Evolutionary conservation across 2,797 vertebrate genomes (phyloP).

Genomic region (Phrynocephalus forsythii): DNA sequence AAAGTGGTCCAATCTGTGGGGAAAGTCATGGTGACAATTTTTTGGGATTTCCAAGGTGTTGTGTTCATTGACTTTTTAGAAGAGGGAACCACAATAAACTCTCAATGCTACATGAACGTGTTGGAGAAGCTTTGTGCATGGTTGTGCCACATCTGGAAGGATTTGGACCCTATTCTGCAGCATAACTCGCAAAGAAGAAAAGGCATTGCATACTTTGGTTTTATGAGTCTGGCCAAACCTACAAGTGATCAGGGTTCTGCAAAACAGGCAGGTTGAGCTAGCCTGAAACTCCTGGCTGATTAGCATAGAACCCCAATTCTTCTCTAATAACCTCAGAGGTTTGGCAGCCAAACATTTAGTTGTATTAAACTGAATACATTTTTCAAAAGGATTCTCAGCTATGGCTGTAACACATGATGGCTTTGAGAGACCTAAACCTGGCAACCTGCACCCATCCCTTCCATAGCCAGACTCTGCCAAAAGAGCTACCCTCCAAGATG

Average conservation of each 20-base stretch:
- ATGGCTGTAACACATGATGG: constrained; percentile 20
- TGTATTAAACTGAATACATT: constrained; percentile 28
- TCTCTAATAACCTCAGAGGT: constrained; percentile 39
- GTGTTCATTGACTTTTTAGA: too few relatives aligned
- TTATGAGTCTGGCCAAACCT: constrained; percentile 12
- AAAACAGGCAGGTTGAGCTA: not conserved
- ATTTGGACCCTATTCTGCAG: too few relatives aligned
- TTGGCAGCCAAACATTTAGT: constrained; percentile 36
- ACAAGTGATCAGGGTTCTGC: constrained; percentile 28
- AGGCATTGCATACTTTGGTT: not conserved
- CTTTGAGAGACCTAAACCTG: not conserved
- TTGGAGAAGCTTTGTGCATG: too few relatives aligned
- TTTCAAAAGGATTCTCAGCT: constrained; percentile 33
- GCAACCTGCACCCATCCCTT: not conserved
- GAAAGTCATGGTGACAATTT: too few relatives aligned
- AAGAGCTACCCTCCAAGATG: not conserved
- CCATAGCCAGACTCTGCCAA: constrained; percentile 17
- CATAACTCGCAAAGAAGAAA: too few relatives aligned
- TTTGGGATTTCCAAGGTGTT: too few relatives aligned
- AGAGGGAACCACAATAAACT: too few relatives aligned
- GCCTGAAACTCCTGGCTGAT: constrained; percentile 22
- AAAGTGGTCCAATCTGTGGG: too few relatives aligned
- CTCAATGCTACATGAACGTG: too few relatives aligned
- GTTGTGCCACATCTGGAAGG: too few relatives aligned
- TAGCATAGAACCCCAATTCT: constrained; percentile 23